phyloP scores from a whole-genome alignment of 2,113 vertebrate species.

The Perca flavescens region DNA sequence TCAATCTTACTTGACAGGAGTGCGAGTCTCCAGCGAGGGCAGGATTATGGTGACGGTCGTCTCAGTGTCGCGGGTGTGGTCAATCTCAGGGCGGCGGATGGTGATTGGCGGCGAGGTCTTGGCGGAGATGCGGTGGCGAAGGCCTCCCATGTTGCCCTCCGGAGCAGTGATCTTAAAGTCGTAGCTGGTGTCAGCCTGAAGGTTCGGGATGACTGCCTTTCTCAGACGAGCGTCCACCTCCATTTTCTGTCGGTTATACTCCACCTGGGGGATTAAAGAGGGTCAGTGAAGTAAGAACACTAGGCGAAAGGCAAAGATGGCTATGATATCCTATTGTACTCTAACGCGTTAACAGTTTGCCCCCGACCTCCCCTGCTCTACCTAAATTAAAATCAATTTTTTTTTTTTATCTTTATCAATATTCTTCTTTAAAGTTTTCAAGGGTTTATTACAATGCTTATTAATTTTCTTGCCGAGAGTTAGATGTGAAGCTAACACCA shows the following conservation, averaged over 20 bases:
- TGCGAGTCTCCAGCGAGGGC: conserved; percentile 88
- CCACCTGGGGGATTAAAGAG: conserved; percentile 85
- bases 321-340: not conserved
- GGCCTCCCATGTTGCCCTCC: conserved; percentile 93
- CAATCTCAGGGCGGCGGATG: conserved; percentile 90
- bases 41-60: conserved; percentile 92
- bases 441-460: not conserved
- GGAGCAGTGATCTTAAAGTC: conserved; percentile 94
- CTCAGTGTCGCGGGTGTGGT: conserved; percentile 89
- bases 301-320: not conserved
- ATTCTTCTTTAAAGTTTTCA: not conserved
- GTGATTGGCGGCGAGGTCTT: conserved; percentile 92
- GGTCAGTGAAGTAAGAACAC: not conserved
- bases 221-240: conserved; percentile 93
- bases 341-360: not conserved
- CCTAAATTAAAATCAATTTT: not conserved
- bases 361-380: not conserved
- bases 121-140: conserved; percentile 94
- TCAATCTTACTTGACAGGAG: conserved; percentile 88
- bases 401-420: not conserved
- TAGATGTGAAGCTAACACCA: not conserved
- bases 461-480: not conserved
- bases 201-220: conserved; percentile 94
- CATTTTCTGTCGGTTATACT: conserved; percentile 91
- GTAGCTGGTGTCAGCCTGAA: conserved; percentile 93